Percentiles rank a stretch among this genome's conserved stretches.
phyloP scores from a whole-genome alignment of 2,113 vertebrate genomes.

The Perca fluviatilis region DNA sequence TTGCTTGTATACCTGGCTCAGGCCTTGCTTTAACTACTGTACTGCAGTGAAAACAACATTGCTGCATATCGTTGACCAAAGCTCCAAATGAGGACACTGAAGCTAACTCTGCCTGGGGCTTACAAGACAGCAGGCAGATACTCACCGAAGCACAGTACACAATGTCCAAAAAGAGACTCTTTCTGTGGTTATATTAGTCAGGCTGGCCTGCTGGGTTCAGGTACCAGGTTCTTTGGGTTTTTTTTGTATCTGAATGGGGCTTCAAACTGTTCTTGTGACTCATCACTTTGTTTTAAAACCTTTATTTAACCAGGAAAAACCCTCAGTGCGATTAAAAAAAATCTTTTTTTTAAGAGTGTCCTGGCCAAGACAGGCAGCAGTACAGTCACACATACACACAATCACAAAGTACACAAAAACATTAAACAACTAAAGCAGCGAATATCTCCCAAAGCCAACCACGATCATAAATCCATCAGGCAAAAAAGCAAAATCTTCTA shows the following conservation, averaged over 20 bases:
- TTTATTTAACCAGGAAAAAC: too few species aligned
- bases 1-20: neutral
- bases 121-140: constrained; percentile 21
- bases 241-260: neutral
- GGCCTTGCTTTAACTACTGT: neutral
- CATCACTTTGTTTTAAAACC: too few species aligned
- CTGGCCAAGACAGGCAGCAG: too few species aligned
- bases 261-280: neutral
- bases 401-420: too few species aligned
- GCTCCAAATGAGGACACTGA: constrained; percentile 34
- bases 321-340: too few species aligned
- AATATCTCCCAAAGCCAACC: too few species aligned
- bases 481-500: too few species aligned
- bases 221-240: too few species aligned
- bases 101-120: constrained; percentile 14
- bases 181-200: neutral
- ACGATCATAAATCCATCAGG: too few species aligned
- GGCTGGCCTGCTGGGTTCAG: neutral
- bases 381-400: too few species aligned
- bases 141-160: constrained; percentile 15
- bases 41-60: neutral
- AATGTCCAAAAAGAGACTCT: constrained; percentile 19
- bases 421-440: too few species aligned
- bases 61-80: neutral
- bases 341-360: too few species aligned